Conservation (phyloP, 2,797 vertebrate genomes). For the Erpetoichthys calabaricus region DNA sequence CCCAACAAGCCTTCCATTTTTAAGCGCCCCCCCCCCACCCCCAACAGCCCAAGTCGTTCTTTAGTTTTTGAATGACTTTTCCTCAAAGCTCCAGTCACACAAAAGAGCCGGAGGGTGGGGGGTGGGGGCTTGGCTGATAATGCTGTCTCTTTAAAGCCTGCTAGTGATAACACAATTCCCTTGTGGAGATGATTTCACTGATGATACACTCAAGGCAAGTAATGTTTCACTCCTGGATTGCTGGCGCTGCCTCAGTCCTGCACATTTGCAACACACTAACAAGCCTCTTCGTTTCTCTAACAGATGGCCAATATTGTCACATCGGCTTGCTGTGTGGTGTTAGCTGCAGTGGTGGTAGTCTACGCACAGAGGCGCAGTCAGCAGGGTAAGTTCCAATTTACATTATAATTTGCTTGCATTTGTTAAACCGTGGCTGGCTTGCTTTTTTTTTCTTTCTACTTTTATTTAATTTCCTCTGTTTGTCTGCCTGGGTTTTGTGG, state of each 20-base stretch:
- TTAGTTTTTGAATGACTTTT: not conserved
- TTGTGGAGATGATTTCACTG: constrained; percentile 20
- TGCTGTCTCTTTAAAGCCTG: constrained; percentile 16
- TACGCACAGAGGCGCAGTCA: constrained; percentile 82
- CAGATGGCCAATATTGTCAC: constrained; percentile 90
- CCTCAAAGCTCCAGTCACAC: not conserved
- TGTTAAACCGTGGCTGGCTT: not conserved
- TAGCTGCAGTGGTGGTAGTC: constrained; percentile 71
- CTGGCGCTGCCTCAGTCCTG: constrained; percentile 25
- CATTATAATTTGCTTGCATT: not conserved
- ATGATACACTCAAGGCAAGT: constrained; percentile 17
- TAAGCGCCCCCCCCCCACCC: too few species aligned
- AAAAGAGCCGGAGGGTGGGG: not conserved
- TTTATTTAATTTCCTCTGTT: not conserved
- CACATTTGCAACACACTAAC: constrained; percentile 2
- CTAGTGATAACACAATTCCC: constrained; percentile 13
- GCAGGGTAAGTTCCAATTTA: constrained; percentile 64
- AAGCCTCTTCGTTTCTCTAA: constrained; percentile 29
- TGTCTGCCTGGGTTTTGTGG: not conserved
- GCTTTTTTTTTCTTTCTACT: not conserved
- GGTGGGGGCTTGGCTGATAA: not conserved
- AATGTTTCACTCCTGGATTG: constrained; percentile 20
- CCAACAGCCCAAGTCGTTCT: too few species aligned
- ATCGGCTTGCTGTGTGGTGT: constrained; percentile 77
- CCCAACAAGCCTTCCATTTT: too few species aligned